Base-by-base conservation (phyloP, 64 coral and sea anemone genomes). In the Pocillopora damicornis region DNA sequence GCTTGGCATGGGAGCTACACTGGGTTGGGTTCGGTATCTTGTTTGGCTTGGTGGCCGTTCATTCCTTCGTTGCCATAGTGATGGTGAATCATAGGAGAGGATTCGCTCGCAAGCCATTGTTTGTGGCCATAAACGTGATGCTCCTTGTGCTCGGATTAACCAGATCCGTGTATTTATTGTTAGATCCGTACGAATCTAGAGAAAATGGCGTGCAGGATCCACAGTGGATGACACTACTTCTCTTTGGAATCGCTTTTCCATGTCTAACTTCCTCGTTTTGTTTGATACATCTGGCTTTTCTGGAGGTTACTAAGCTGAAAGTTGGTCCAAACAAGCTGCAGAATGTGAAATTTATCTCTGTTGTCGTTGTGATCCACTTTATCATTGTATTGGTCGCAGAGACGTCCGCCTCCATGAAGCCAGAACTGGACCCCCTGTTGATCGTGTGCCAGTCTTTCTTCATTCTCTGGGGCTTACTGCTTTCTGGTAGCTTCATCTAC, bases 231-330 rank as follows among this genome's bases (percentile, higher is more conserved):
- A 60, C 86, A 17, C 23, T 35, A 23, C 18, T 88, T 16, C 75
- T 93, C 1, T 81, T 86, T 37, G 91, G 87, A 7, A 30, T 93
- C 30, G 87, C 91, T 16, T 93, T 68, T 16, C 91, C 91, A 4
- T 93, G 79, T 75, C 51, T 93, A 26, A 93, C 91, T 1, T 89
- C 91, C 3, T 79, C 91, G 11, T 93, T 93, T 82, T 93, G 74
- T 18, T 75, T 93, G 14, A 83, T 93, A 25, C 80, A 89, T 61
- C 34, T 93, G 9, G 87, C 91, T 61, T 93, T 93, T 15, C 87
- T 93, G 35, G 91, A 93, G 22, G 91, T 93, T 13, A 75, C 91
- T 13, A 89, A 93, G 37, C 62, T 93, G 1, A 60, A 88, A 36
- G 30, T 93, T 14, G 86, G 72, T 0, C 76, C 91, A 1, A 88